phyloP scores from a whole-genome alignment of 2,113 vertebrate species.

The Clarias gariepinus region DNA sequence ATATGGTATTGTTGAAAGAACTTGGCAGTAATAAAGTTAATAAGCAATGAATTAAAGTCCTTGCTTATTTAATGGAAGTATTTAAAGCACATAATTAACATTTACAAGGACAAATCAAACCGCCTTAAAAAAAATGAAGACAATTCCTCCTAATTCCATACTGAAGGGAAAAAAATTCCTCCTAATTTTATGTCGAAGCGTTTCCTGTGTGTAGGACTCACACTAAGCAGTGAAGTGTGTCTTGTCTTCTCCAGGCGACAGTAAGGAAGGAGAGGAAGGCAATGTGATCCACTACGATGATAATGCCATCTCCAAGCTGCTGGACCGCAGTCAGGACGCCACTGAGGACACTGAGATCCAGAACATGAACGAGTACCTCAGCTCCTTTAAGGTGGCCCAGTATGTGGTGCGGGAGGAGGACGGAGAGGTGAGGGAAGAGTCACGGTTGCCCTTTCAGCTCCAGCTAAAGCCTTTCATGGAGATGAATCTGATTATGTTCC shows the following conservation, averaged over 20 bases:
- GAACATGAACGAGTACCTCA: conserved; percentile 99
- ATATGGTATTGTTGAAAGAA: too few relatives aligned
- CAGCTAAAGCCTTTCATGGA: neutral
- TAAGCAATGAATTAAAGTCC: too few relatives aligned
- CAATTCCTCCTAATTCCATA: too few relatives aligned
- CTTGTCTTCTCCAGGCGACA: conserved; percentile 78
- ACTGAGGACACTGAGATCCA: conserved; percentile 95
- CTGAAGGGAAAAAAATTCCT: neutral
- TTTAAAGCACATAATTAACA: neutral
- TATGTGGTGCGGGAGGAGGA: conserved; percentile 97
- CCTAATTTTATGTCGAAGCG: neutral
- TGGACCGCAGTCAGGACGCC: conserved; percentile 93
- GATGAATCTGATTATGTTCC: neutral
- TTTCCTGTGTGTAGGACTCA: neutral
- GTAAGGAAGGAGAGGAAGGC: conserved; percentile 92
- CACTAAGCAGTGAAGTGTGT: neutral
- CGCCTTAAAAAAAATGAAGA: too few relatives aligned
- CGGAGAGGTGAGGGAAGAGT: conserved; percentile 83
- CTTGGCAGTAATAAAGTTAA: too few relatives aligned
- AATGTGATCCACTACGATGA: conserved; percentile 97
- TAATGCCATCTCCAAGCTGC: conserved; percentile 91
- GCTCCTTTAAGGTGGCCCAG: conserved; percentile 99
- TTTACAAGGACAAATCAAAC: neutral
- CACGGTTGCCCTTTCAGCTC: neutral
- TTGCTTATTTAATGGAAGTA: neutral